Conservation (phyloP, 92 coral and sea anemone species). For the Zoanthus sociatus region DNA sequence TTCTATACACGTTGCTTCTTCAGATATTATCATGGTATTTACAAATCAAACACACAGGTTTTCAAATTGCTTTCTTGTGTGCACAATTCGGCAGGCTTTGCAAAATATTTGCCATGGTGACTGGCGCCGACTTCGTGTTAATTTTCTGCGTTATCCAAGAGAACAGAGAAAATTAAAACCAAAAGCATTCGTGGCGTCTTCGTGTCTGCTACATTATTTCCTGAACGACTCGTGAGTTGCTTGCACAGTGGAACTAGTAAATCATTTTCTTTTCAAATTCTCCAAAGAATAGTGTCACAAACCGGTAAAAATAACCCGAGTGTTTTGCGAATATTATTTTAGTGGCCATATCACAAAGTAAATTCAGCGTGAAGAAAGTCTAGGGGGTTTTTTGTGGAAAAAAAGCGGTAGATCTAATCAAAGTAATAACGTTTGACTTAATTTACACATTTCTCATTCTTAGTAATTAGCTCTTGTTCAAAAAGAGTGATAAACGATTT, state of each 20-base stretch:
- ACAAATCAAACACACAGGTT: conserved; percentile 9
- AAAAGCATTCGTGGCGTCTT: conserved; percentile 22
- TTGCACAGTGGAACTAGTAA: neutral
- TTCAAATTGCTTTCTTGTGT: conserved; percentile 18
- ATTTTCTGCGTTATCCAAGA: conserved; percentile 4
- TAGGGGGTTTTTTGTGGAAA: neutral
- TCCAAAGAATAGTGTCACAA: neutral
- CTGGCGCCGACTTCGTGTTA: conserved; percentile 45
- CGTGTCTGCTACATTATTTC: conserved; percentile 36
- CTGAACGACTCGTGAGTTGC: conserved; percentile 16
- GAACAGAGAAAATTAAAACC: conserved; percentile 14
- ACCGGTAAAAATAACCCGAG: neutral
- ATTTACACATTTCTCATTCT: conserved; percentile 44
- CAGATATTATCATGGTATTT: conserved; percentile 14
- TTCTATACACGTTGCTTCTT: neutral
- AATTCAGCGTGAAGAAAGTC: neutral
- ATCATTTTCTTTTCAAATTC: neutral
- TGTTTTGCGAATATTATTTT: neutral
- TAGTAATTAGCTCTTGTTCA: conserved; percentile 33
- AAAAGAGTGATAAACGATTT: conserved; percentile 44
- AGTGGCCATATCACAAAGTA: neutral
- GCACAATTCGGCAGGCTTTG: conserved; percentile 26
- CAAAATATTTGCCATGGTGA: conserved; percentile 2
- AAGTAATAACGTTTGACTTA: neutral
- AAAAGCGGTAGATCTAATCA: neutral